phyloP scores from a whole-genome alignment of 2,113 vertebrate species.

The Protomyctophum bolini region DNA sequence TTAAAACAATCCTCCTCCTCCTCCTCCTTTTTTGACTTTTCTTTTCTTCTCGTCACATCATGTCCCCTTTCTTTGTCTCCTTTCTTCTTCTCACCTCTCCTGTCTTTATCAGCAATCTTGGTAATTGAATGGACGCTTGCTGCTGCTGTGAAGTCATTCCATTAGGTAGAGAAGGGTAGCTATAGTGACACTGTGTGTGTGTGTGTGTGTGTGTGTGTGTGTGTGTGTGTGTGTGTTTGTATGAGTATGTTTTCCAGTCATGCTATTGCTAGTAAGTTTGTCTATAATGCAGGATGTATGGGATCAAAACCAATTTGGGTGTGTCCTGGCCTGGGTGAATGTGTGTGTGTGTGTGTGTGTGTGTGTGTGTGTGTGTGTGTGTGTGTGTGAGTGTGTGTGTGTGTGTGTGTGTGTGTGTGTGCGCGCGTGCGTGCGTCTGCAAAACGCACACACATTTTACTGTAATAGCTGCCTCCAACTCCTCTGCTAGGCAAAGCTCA shows the following conservation, averaged over 20 bases:
- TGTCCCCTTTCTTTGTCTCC: not conserved
- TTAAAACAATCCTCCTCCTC: constrained; percentile 1
- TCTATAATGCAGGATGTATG: no score
- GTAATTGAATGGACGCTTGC: constrained; percentile 30
- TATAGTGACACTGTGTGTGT: constrained; percentile 13
- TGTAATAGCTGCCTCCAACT: not conserved
- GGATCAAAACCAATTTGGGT: no score
- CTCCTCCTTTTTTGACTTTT: not conserved
- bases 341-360: no score
- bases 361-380: no score
- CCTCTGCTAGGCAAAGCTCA: not conserved
- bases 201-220: constrained; percentile 20
- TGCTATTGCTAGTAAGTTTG: not conserved
- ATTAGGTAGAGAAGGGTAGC: constrained; percentile 28
- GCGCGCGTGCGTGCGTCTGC: no score
- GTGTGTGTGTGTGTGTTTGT: constrained; percentile 3
- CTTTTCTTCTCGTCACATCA: not conserved
- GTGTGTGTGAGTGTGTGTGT: no score
- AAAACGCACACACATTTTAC: not conserved
- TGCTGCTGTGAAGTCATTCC: constrained; percentile 28
- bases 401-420: no score
- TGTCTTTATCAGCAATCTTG: constrained; percentile 26
- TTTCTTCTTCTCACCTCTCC: not conserved
- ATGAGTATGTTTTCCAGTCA: not conserved
- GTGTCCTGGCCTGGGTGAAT: no score